Conservation (phyloP, 2,113 vertebrate species). For the Mixornis gularis region DNA sequence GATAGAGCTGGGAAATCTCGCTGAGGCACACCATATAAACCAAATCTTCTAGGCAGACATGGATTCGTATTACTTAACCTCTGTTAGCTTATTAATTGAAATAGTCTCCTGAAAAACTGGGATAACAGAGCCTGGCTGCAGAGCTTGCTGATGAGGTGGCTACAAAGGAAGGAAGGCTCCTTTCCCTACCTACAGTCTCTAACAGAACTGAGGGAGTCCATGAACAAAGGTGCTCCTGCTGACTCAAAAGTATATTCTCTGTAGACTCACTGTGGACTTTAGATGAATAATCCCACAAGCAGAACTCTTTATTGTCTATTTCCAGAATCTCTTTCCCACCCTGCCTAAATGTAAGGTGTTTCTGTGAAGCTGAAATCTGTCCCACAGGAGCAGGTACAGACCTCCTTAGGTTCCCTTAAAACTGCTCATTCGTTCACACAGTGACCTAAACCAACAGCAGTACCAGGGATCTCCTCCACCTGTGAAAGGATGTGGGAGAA, state of each 20-base stretch:
- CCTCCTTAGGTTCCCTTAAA: not conserved
- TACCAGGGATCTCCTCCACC: not conserved
- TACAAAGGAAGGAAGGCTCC: not conserved
- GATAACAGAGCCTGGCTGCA: not conserved
- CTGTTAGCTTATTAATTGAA: not conserved
- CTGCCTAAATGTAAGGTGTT: not conserved
- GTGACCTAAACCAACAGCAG: not conserved
- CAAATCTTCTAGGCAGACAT: not conserved
- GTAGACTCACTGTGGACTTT: not conserved
- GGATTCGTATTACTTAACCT: not conserved
- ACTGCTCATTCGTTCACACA: not conserved
- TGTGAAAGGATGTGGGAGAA: not conserved
- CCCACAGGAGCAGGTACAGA: not conserved
- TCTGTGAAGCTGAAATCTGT: not conserved
- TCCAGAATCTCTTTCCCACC: not conserved
- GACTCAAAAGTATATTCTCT: not conserved
- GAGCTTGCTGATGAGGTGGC: not conserved
- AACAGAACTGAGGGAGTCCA: not conserved
- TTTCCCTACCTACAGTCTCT: not conserved
- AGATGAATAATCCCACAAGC: not conserved
- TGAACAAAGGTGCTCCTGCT: not conserved
- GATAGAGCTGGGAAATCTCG: not conserved
- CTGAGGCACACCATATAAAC: not conserved
- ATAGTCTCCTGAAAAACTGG: not conserved
- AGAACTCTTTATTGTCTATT: not conserved